Percentiles rank a stretch among this genome's conserved stretches.
Evolutionary conservation across 2,797 vertebrate species (phyloP).

Genomic region (Vespertilio murinus): DNA sequence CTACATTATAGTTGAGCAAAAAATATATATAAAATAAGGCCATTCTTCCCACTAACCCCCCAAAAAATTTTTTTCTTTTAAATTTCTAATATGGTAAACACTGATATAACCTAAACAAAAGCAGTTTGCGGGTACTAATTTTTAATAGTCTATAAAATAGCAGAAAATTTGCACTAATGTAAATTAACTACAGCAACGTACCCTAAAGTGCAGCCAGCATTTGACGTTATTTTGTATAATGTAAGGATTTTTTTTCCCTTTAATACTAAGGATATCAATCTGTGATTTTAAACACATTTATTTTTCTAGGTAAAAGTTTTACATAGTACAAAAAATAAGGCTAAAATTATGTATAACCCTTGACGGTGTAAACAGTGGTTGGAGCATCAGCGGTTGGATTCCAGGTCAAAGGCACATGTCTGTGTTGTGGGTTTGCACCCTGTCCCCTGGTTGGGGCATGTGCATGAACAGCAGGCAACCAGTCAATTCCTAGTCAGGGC

Average conservation of each 20-base stretch:
- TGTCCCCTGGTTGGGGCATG: too few species aligned
- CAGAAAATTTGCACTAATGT: neutral
- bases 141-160: neutral
- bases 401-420: too few species aligned
- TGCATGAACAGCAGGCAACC: too few species aligned
- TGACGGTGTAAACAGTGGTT: too few species aligned
- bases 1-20: neutral
- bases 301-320: conserved; percentile 1
- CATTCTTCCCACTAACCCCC: neutral
- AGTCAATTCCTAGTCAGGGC: too few species aligned
- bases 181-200: neutral
- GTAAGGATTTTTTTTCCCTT: neutral
- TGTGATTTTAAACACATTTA: neutral
- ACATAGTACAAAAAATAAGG: neutral
- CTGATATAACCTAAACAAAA: neutral
- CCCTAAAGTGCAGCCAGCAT: neutral
- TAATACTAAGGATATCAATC: neutral
- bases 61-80: neutral
- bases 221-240: neutral
- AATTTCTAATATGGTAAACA: conserved; percentile 11
- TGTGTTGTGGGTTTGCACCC: too few species aligned
- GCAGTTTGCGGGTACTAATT: neutral
- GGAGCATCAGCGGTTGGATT: too few species aligned
- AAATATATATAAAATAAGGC: neutral
- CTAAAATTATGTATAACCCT: neutral